Base-by-base conservation (phyloP, 92 coral and sea anemone genomes). In the Ricordea florida region DNA sequence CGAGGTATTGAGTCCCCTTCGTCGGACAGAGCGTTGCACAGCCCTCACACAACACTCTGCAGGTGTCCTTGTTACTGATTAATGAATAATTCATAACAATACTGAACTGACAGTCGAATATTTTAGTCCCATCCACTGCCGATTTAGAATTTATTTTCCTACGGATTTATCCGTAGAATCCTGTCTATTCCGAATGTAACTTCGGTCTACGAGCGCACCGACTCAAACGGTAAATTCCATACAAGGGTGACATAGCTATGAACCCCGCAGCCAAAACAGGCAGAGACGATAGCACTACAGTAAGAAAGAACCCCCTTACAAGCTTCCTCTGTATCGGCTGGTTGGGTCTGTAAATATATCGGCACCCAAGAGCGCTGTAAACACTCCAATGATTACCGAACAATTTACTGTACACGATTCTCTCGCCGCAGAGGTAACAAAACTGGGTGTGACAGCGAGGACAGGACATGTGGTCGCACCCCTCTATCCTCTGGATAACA, bases 401-500 rank as follows among this genome's bases (percentile, higher is more conserved):
- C 13, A 73, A 24, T 59, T 17, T 73, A 6, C 69, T 73, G 5
- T 43, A 21, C 35, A 59, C 5, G 61, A 73, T 61, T 32, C 48
- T 21, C 27, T 73, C 46, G 6, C 80, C 80, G 36, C 80, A 73
- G 17, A 73, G 70, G 35, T 59, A 73, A 32, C 80, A 73, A 28
- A 73, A 73, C 57, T 11, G 3, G 11, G 80, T 47, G 10, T 52
- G 57, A 22, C 80, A 73, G 4, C 80, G 59, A 4, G 80, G 80
- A 3, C 80, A 73, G 10, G 80, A 43, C 80, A 73, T 73, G 5
- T 73, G 80, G 43, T 73, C 69, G 31, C 80, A 73, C 10, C 80
- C 80, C 5, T 58, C 80, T 4, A 21, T 31, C 26, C 80, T 44
- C 42, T 73, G 80, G 10, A 73, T 73, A 30, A 73, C 57, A 3